phyloP scores from a whole-genome alignment of 2,113 vertebrate genomes.

The Plectropomus leopardus region DNA sequence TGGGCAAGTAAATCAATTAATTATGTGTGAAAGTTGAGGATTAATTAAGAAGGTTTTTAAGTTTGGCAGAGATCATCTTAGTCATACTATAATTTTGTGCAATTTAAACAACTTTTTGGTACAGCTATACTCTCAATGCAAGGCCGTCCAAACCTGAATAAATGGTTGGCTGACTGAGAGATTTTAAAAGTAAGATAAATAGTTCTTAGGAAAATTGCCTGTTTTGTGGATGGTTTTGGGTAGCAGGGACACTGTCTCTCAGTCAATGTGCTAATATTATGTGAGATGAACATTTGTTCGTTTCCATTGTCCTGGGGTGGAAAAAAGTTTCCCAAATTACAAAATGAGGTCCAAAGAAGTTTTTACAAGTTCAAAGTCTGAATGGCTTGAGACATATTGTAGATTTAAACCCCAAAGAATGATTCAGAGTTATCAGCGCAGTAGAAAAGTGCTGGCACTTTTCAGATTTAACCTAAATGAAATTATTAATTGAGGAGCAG shows the following conservation, averaged over 20 bases:
- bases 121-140: neutral
- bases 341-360: too few relatives aligned
- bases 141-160: neutral
- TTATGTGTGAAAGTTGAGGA: constrained; percentile 71
- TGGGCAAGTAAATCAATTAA: constrained; percentile 73
- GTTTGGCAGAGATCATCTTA: constrained; percentile 47
- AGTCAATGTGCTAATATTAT: neutral
- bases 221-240: neutral
- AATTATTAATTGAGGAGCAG: too few relatives aligned
- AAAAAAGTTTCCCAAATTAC: too few relatives aligned
- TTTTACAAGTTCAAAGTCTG: too few relatives aligned
- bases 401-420: too few relatives aligned
- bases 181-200: too few relatives aligned
- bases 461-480: neutral
- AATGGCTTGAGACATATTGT: too few relatives aligned
- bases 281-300: neutral
- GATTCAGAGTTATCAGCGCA: too few relatives aligned
- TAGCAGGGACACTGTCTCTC: too few relatives aligned
- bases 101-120: constrained; percentile 23
- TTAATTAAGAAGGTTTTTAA: constrained; percentile 74
- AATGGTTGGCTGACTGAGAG: neutral
- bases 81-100: neutral
- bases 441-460: neutral
- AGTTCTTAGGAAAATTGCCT: too few relatives aligned
- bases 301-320: neutral